Conservation (phyloP, 2,797 vertebrate genomes). For the Coregonus sp. region DNA sequence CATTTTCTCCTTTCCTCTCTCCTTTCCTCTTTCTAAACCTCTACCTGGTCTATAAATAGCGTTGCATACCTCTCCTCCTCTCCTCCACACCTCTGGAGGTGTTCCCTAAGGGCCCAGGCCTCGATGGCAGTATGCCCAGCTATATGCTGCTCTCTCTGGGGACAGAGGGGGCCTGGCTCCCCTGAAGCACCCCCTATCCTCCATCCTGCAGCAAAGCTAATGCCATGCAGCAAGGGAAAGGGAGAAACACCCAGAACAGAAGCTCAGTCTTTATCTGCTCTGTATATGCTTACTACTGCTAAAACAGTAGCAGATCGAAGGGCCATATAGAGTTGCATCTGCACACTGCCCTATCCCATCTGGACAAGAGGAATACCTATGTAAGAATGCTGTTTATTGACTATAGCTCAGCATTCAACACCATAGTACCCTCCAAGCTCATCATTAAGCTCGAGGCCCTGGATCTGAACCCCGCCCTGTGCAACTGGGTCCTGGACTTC, state of each 20-base stretch:
- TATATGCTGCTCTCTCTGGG: constrained; percentile 57
- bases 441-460: too few species aligned
- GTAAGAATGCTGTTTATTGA: too few species aligned
- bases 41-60: constrained; percentile 64
- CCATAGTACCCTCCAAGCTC: too few species aligned
- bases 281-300: constrained; percentile 51
- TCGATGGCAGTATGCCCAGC: constrained; percentile 57
- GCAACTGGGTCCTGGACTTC: too few species aligned
- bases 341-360: too few species aligned
- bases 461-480: too few species aligned
- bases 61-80: constrained; percentile 38
- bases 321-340: neutral
- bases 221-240: constrained; percentile 50
- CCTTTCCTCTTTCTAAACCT: neutral
- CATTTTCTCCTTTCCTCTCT: neutral
- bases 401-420: too few species aligned
- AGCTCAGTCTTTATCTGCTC: constrained; percentile 20
- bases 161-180: constrained; percentile 39
- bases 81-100: constrained; percentile 44
- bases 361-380: too few species aligned
- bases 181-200: constrained; percentile 62
- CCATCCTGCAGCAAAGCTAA: constrained; percentile 64
- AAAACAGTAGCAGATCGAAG: constrained; percentile 49
- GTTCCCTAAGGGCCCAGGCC: constrained; percentile 46
- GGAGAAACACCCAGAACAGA: constrained; percentile 17